Base-by-base conservation (phyloP, 37 sponge, comb jelly and placozoan species). In the Agelas oroides region DNA sequence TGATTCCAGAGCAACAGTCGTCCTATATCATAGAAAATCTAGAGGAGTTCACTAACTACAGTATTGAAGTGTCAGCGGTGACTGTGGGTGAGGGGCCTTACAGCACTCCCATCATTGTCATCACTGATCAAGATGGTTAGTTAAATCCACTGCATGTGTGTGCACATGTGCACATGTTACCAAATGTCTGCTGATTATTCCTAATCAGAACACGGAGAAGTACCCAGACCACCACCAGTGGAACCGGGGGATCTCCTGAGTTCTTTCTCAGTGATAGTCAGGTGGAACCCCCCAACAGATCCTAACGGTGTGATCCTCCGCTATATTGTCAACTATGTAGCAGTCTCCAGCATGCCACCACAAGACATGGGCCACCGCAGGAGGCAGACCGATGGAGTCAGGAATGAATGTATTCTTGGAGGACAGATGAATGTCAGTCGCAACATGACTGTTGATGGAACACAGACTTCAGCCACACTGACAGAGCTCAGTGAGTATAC, bases 261-360 rank as follows among this genome's bases (percentile, higher is more conserved):
- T 57, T 20, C 81, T 1, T 52, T 23, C n/a, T 80, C 81, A 30
- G 81, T 59, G 6, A 2, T 57, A 31, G 63, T 84, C 14, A 31
- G 11, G 16, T 84, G 84, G 84, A 19, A 53, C 16, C 55, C 53
- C 37, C 84, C 84, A 3, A 8, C 23, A 0, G 66, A 84, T 1
- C 54, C 75, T 20, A 84, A 84, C 64, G 84, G 84, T 21, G 25
- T 74, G 25, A 65, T 84, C 65, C 61, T 20, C 23, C 0, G 14
- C 12, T 84, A 84, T 32, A 84, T 55, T 53, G 75, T 84, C 34
- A 73, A 65, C 33, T 64, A 59, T 65, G 65, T 65, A 34, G 75
- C 36, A 25, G n/a, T 84, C 18, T 73, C 84, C 52, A 63, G 56
- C 2, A 54, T 25, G 8, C 23, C 30, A 32, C 55, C 34, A 34